Base-by-base conservation (phyloP, 2,113 vertebrate species). In the Sebastes fasciatus region DNA sequence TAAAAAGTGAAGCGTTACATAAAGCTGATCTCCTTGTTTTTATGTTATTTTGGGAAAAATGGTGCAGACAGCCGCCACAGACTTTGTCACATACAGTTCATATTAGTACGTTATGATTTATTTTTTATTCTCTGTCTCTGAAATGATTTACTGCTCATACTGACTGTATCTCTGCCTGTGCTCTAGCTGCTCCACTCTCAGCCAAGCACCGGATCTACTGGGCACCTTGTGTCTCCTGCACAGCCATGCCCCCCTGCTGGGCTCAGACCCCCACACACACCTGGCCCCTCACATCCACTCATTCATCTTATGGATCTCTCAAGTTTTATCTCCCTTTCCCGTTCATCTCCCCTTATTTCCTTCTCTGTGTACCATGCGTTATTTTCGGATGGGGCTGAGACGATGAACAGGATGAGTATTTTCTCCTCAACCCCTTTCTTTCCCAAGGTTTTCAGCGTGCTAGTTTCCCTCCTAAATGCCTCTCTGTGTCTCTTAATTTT, bases 41-140 rank as follows among this genome's bases (percentile, higher is more conserved):
- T 94, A 94, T 95, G 94, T 95, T 93, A 96, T 96, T 96, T 96
- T 94, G 84, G 70, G 84, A 90, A 94, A 96, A 95, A 95, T 76
- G 60, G 90, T 93, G 94, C 88, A 94, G 95, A 95, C 79, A 74
- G 77, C 88, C 70, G 21, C 80, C 40, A 42, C 77, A 55, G 72
- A 70, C 72, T 77, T 69, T 77, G 74, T 68, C 58, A 77, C 67
- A 79, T 6, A 75, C 16, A 51, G 12, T 48, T 51, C 45, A 80
- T 66, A 64, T 58, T 65, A 77, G 12, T 78, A 42, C 71, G 40
- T 65, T 46, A 54, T 67, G 69, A 65, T 69, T 60, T 54, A 51
- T 58, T 49, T 54, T 52, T 49, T 34, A 68, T 84, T 88, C 51
- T 80, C 77, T 80, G 74, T 68, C 72, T 91, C 80, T 91, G 77